These are phyloP conservation scores for Minunthozetes semirufus DNA, from an alignment of 2,888 invertebrate genomes.

Conservation along the genomic window DNA sequence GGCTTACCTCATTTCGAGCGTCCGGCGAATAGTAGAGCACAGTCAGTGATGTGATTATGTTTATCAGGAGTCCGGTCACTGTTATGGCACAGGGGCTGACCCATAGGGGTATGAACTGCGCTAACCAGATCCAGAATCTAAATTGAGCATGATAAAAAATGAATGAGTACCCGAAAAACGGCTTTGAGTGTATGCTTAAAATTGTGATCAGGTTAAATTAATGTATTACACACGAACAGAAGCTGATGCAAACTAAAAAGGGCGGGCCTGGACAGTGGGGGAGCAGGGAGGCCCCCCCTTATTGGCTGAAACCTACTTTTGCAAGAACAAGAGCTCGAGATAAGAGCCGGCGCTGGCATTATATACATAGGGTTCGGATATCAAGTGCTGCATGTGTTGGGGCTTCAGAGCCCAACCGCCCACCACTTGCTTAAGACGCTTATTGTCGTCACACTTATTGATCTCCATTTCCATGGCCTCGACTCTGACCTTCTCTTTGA, in stretches of 20 bases:
- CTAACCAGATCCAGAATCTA: constrained; percentile 97
- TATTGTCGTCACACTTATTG: constrained; percentile 17
- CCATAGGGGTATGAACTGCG: constrained; percentile 80
- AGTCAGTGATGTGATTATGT: constrained; percentile 83
- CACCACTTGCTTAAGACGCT: constrained; percentile 19
- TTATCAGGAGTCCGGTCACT: constrained; percentile 79
- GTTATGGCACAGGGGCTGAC: constrained; percentile 97
- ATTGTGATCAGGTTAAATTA: too few relatives aligned
- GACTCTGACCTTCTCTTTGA: constrained; percentile 27
- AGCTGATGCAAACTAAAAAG: too few relatives aligned
- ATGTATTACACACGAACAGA: background rate
- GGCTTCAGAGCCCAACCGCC: constrained; percentile 41
- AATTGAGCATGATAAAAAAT: too few relatives aligned
- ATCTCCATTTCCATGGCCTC: constrained; percentile 31
- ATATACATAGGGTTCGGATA: constrained; percentile 40
- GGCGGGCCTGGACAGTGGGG: too few relatives aligned
- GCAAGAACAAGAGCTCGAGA: constrained; percentile 40
- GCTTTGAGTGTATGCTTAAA: too few relatives aligned
- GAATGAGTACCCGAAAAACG: too few relatives aligned
- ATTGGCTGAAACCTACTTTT: constrained; percentile 35
- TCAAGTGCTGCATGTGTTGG: constrained; percentile 40
- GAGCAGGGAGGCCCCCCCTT: too few relatives aligned
- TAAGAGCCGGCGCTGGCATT: constrained; percentile 42
- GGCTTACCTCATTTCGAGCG: constrained; percentile 69
- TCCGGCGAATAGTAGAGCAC: constrained; percentile 89